phyloP scores from a whole-genome alignment of 2,888 invertebrate species.

The Noctuana brunneofusca region DNA sequence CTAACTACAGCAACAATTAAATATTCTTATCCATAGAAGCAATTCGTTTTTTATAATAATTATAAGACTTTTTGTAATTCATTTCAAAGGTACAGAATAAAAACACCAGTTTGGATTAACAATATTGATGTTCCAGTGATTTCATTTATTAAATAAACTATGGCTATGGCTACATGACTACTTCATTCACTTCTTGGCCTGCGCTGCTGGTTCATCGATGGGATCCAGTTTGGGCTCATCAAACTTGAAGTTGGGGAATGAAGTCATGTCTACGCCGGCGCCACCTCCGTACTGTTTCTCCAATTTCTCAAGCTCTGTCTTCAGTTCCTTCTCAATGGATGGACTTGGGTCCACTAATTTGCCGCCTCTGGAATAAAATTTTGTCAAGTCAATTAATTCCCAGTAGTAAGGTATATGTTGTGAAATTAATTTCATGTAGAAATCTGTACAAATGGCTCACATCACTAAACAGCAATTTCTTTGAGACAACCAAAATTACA shows the following conservation, averaged over 20 bases:
- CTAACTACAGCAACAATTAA: too few species aligned
- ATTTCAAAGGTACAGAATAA: not conserved
- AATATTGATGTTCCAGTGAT: conserved; percentile 26
- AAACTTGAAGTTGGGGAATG: conserved; percentile 94
- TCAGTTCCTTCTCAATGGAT: conserved; percentile 88
- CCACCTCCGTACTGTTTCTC: conserved; percentile 90
- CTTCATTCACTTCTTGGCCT: conserved; percentile 62
- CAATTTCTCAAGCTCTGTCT: conserved; percentile 91
- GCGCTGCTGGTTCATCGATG: conserved; percentile 72
- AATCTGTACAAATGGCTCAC: too few species aligned
- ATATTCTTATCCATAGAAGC: too few species aligned
- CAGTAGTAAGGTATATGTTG: too few species aligned
- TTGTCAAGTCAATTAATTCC: too few species aligned
- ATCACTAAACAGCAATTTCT: too few species aligned
- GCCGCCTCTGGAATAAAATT: conserved; percentile 87
- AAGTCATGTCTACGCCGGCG: conserved; percentile 91
- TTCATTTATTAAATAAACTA: conserved; percentile 33
- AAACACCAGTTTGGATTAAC: conserved; percentile 30
- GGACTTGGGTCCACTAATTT: conserved; percentile 92
- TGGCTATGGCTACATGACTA: conserved; percentile 23
- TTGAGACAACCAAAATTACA: too few species aligned
- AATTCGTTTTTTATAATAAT: too few species aligned
- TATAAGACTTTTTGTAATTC: not conserved
- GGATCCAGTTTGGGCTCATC: conserved; percentile 87
- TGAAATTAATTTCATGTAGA: too few species aligned